Percentiles rank a stretch among this genome's conserved stretches.
Evolutionary conservation across 1,140 invertebrate genomes (phyloP).

Genomic region (Parasteatoda tepidariorum): DNA sequence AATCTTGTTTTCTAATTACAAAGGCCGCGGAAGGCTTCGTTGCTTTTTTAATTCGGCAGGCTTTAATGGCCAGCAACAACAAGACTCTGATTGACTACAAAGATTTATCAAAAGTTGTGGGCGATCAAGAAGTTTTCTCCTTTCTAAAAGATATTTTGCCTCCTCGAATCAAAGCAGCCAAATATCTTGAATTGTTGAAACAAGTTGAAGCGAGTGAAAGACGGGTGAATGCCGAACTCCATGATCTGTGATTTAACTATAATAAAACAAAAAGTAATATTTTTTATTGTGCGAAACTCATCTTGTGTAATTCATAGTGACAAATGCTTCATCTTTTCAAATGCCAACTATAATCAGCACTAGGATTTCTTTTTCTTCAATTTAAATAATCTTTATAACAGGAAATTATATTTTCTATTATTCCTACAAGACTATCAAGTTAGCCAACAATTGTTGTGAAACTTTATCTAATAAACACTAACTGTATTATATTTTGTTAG

Average conservation of each 20-base stretch:
- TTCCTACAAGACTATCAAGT: too few species aligned
- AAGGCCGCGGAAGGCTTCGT: slow-evolving; percentile 63
- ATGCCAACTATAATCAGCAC: too few species aligned
- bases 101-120: slow-evolving; percentile 59
- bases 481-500: too few species aligned
- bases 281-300: too few species aligned
- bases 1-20: slow-evolving; percentile 61
- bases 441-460: too few species aligned
- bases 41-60: slow-evolving; percentile 49
- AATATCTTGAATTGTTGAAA: slow-evolving; percentile 61
- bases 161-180: slow-evolving; percentile 50
- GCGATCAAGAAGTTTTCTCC: slow-evolving; percentile 18
- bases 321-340: too few species aligned
- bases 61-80: slow-evolving; percentile 45
- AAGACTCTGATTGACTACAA: slow-evolving; percentile 55
- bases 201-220: slow-evolving; percentile 46
- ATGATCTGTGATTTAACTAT: slow-evolving; percentile 2
- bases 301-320: too few species aligned
- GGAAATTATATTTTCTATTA: too few species aligned
- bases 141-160: slow-evolving; percentile 63
- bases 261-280: too few species aligned
- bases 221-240: neutral
- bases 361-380: too few species aligned
- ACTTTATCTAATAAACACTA: too few species aligned
- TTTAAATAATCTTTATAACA: too few species aligned